These are phyloP conservation scores for Tachystola acroxantha DNA, from an alignment of 2,888 invertebrate species.

Conservation along the genomic window DNA sequence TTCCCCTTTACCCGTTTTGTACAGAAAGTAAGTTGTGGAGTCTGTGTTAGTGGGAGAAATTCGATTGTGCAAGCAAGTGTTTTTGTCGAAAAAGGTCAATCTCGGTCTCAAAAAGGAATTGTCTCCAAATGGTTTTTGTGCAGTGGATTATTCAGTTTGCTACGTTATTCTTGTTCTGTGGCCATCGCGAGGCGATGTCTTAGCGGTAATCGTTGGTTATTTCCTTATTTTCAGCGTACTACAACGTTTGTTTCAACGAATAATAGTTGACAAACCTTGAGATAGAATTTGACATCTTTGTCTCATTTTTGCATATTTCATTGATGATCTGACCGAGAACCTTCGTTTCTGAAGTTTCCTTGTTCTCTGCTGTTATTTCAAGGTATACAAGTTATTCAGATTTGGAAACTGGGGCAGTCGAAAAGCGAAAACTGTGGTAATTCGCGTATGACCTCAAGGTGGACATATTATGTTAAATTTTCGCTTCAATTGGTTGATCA, in stretches of 20 bases:
- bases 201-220: not conserved
- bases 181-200: not conserved
- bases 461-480: not conserved
- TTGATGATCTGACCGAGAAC: conserved; percentile 2
- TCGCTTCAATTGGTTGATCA: conserved; percentile 1
- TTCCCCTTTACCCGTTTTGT: conserved; percentile 22
- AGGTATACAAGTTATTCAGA: not conserved
- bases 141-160: conserved; percentile 38
- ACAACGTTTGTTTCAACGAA: not conserved
- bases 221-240: not conserved
- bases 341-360: not conserved
- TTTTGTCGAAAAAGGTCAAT: conserved; percentile 61
- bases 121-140: conserved; percentile 53
- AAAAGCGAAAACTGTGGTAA: not conserved
- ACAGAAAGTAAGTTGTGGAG: conserved; percentile 28
- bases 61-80: conserved; percentile 45
- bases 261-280: conserved; percentile 10
- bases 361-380: not conserved
- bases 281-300: conserved; percentile 1
- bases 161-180: conserved; percentile 36
- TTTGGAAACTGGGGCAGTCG: not conserved
- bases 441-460: not conserved
- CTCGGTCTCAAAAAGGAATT: conserved; percentile 37
- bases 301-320: conserved; percentile 5
- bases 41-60: conserved; percentile 39